phyloP scores from a whole-genome alignment of 2,797 vertebrate species.

The Staurois parvus region DNA sequence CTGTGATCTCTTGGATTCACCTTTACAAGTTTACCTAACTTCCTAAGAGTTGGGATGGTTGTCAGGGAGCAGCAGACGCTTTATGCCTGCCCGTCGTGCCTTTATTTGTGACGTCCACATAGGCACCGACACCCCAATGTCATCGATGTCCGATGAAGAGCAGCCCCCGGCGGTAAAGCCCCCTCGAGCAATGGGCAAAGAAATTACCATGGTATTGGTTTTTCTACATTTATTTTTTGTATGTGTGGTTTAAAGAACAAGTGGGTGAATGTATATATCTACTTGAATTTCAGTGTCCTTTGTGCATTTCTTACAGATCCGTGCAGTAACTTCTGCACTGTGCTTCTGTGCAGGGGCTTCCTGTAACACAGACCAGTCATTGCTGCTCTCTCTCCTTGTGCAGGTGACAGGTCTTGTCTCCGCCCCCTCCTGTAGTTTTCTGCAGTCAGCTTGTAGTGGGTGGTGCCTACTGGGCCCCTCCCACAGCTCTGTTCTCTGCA shows the following conservation, averaged over 20 bases:
- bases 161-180: constrained; percentile 16
- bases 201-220: constrained; percentile 53
- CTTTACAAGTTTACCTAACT: not conserved
- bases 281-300: too few species aligned
- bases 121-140: not conserved
- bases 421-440: too few species aligned
- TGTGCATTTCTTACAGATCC: too few species aligned
- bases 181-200: constrained; percentile 46
- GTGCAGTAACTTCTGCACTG: too few species aligned
- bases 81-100: not conserved
- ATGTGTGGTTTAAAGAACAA: not conserved
- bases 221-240: not conserved
- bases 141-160: constrained; percentile 54
- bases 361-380: too few species aligned
- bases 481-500: too few species aligned
- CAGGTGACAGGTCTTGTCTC: too few species aligned
- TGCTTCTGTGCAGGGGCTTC: too few species aligned
- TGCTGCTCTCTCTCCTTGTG: too few species aligned
- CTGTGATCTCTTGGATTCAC: not conserved
- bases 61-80: not conserved
- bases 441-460: too few species aligned
- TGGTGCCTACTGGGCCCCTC: too few species aligned
- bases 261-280: too few species aligned
- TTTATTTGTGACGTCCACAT: constrained; percentile 4
- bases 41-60: not conserved